Base-by-base conservation (phyloP, 2,888 invertebrate species). In the Sericinus montela region DNA sequence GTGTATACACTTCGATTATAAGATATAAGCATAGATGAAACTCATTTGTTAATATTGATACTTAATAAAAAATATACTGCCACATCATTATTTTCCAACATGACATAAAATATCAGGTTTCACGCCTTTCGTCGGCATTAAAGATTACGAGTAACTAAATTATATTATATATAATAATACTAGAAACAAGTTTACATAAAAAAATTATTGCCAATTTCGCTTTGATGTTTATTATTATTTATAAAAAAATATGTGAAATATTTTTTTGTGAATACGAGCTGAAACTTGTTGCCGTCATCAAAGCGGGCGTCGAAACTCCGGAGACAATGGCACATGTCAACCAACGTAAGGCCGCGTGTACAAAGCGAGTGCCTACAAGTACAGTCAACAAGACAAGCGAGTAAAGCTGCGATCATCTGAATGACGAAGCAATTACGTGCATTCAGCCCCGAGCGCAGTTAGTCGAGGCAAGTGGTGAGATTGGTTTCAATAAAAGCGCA, bases 401-500 rank as follows among this genome's bases (percentile, higher is more conserved):
- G 76, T 71, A 70, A 69, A 74, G 72, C 78, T 70, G 75, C 78
- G 78, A 83, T 86, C 80, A 85, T 82, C 80, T 84, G 81, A 84
- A 86, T 84, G 87, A 83, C 80, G 81, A 73, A 77, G 85, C 86
- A 85, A 87, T 87, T 86, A 87, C 79, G 78, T 75, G 77, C 81
- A 79, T 83, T 83, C 78, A 84, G 72, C 76, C 73, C 68, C 62
- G 67, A 68, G 78, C 75, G 75, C 78, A 84, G 82, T 78, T 78
- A 80, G 79, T 67, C 75, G 77, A 70, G 77, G 75, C 84, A 84
- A 86, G 82, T 84, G 86, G 72, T 75, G 79, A 81, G 86, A 88
- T 88, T 82, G 85, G 84, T 86, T 85, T 82, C 84, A 84, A 88
- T 86, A 87, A 86, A 87, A 86, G 84, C 80, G 74, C 84, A 83